Evolutionary conservation across 2,797 vertebrate species (phyloP).

Genomic region (Enteromius argenteus): DNA sequence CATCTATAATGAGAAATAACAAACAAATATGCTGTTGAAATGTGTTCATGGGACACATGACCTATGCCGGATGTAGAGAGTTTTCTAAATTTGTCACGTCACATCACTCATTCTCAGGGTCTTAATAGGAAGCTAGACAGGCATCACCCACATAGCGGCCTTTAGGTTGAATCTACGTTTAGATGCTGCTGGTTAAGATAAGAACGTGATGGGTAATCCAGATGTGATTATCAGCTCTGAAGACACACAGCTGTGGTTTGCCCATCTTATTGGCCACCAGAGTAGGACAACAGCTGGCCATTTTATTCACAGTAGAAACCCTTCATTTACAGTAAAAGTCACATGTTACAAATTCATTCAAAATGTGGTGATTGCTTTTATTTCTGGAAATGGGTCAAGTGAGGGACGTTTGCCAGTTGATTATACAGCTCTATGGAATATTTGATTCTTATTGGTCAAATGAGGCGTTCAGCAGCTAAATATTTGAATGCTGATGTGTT

Average conservation of each 20-base stretch:
- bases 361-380: background rate
- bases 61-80: background rate
- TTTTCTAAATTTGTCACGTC: background rate
- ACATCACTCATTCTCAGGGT: constrained; percentile 9
- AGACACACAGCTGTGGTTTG: background rate
- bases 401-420: background rate
- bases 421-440: background rate
- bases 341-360: background rate
- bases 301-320: background rate
- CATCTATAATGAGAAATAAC: background rate
- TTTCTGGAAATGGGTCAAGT: background rate
- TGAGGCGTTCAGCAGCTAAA: background rate
- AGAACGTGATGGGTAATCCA: background rate
- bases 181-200: constrained; percentile 5
- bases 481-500: background rate
- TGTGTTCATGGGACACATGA: background rate
- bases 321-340: background rate
- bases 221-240: background rate
- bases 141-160: background rate
- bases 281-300: constrained; percentile 8
- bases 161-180: background rate
- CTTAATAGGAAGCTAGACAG: background rate
- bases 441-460: background rate
- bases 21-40: background rate
- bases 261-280: background rate